A percentile compares a stretch with the other conserved stretches of the same genome.
Evolutionary conservation across 2,888 invertebrate genomes (phyloP).

Genomic region (Allygus modestus): DNA sequence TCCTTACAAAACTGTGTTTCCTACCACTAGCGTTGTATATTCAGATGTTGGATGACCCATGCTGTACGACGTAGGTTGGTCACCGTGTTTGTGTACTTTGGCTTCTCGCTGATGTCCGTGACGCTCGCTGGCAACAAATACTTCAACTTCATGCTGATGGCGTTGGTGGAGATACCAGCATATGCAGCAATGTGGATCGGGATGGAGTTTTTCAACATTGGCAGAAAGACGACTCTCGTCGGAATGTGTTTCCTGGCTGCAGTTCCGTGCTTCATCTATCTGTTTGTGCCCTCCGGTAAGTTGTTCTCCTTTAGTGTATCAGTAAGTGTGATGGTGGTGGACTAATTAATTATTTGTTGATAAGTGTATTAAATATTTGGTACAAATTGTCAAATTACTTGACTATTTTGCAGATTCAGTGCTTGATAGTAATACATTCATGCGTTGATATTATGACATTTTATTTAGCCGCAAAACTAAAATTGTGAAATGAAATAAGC

Average conservation of each 20-base stretch:
- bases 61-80: constrained; percentile 76
- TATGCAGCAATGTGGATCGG: constrained; percentile 69
- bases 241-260: constrained; percentile 68
- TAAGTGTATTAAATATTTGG: too few species aligned
- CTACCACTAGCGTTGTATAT: constrained; percentile 35
- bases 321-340: background rate
- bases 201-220: constrained; percentile 65
- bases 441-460: too few species aligned
- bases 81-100: constrained; percentile 88
- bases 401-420: too few species aligned
- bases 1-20: background rate
- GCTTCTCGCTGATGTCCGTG: constrained; percentile 87
- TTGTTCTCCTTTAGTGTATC: constrained; percentile 55
- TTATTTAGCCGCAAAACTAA: too few species aligned
- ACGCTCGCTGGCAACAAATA: constrained; percentile 86
- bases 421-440: too few species aligned
- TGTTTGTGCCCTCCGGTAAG: constrained; percentile 61
- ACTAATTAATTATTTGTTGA: too few species aligned
- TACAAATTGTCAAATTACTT: too few species aligned
- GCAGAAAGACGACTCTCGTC: constrained; percentile 68
- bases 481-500: too few species aligned
- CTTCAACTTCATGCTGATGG: constrained; percentile 82
- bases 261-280: constrained; percentile 76
- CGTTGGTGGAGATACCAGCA: constrained; percentile 70
- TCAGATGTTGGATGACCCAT: constrained; percentile 15